Conservation (phyloP, 1,140 invertebrate species). For the Cataglyphis hispanica region DNA sequence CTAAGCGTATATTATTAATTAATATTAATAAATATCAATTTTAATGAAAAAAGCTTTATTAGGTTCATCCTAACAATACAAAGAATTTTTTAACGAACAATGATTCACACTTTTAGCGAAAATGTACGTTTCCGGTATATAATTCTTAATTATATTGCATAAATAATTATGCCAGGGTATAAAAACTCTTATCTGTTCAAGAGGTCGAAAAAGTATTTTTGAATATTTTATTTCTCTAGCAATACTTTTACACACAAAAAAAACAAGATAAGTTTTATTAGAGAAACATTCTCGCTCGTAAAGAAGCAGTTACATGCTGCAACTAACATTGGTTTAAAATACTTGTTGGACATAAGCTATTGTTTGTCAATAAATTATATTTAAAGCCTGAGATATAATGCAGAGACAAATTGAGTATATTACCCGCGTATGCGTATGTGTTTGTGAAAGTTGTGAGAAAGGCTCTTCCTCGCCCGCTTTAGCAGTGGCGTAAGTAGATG, state of each 20-base stretch:
- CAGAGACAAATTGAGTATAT: slow-evolving; percentile 18
- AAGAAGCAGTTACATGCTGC: not conserved
- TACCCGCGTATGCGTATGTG: not conserved
- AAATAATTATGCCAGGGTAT: not conserved
- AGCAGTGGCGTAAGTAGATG: slow-evolving; percentile 35
- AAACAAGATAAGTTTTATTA: not conserved
- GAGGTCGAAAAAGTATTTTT: not conserved
- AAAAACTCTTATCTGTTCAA: not conserved
- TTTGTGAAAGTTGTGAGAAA: slow-evolving; percentile 8
- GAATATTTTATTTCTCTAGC: not conserved
- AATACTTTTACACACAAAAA: not conserved
- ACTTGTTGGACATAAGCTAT: not conserved
- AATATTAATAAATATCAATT: no score
- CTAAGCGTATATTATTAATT: no score
- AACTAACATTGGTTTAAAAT: not conserved
- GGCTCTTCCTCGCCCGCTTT: slow-evolving; percentile 13
- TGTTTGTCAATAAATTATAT: slow-evolving; percentile 29
- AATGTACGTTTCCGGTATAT: no score
- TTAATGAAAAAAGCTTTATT: no score
- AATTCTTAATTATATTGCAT: no score
- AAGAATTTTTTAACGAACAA: no score
- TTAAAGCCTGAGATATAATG: slow-evolving; percentile 4
- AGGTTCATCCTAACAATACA: no score
- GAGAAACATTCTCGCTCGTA: not conserved
- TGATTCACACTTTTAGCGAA: no score